phyloP scores from a whole-genome alignment of 2,797 vertebrate genomes.

The Naso thynnoides region DNA sequence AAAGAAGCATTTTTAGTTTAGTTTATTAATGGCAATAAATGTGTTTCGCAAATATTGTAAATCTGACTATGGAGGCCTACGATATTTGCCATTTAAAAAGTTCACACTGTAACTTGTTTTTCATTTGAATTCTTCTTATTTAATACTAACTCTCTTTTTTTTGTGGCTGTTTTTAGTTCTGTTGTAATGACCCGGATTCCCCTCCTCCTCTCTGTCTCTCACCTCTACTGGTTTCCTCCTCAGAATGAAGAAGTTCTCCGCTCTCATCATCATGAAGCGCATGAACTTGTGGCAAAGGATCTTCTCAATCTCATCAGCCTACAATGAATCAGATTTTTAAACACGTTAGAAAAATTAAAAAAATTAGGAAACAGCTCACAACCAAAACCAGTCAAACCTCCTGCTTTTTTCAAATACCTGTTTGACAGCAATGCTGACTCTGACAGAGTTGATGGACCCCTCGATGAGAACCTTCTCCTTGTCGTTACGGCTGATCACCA shows the following conservation, averaged over 20 bases:
- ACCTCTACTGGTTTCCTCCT: constrained; percentile 98
- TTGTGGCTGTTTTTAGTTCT: too few species aligned
- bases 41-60: not conserved
- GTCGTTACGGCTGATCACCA: constrained; percentile 97
- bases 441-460: constrained; percentile 97
- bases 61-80: not conserved
- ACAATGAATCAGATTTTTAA: not conserved
- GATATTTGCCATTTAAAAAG: not conserved
- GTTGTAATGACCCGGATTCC: not conserved
- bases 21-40: not conserved
- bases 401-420: constrained; percentile 85
- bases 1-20: not conserved
- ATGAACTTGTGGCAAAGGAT: constrained; percentile 99
- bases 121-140: constrained; percentile 1
- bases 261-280: constrained; percentile 99
- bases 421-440: constrained; percentile 98
- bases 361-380: not conserved
- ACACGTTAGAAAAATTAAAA: not conserved
- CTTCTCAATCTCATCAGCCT: constrained; percentile 99
- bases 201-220: constrained; percentile 10
- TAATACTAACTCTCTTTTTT: constrained; percentile 5
- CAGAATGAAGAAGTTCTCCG: constrained; percentile 98
- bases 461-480: constrained; percentile 98
- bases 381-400: not conserved
- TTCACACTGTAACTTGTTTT: constrained; percentile 9